These are phyloP conservation scores for Epistrophe grossulariae DNA, from an alignment of 2,888 invertebrate genomes.

Conservation along the genomic window DNA sequence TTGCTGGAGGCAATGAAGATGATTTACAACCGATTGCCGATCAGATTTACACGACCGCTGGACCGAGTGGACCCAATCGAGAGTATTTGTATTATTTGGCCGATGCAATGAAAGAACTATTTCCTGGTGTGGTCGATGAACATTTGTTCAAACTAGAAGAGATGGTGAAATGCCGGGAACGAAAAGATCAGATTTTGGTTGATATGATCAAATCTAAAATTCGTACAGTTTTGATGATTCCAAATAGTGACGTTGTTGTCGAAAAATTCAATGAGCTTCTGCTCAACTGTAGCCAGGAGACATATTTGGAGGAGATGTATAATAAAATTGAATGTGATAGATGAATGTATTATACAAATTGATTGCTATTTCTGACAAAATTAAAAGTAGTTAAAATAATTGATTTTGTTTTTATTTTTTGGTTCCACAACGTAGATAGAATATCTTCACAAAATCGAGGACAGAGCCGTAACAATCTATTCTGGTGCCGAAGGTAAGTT, in stretches of 20 bases:
- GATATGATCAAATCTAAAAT: slow-evolving; percentile 78
- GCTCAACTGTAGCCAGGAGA: not conserved
- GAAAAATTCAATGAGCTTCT: slow-evolving; percentile 35
- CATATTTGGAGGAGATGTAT: slow-evolving; percentile 23
- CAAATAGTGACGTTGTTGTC: slow-evolving; percentile 32
- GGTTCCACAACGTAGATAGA: too few relatives aligned
- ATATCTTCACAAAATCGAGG: too few relatives aligned
- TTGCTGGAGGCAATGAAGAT: slow-evolving; percentile 86
- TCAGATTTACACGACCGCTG: slow-evolving; percentile 89
- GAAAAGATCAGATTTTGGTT: slow-evolving; percentile 77
- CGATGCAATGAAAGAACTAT: slow-evolving; percentile 89
- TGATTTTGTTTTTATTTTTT: too few relatives aligned
- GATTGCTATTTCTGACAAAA: not conserved
- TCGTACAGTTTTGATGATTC: slow-evolving; percentile 27
- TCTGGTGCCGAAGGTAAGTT: too few relatives aligned
- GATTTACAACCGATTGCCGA: slow-evolving; percentile 90
- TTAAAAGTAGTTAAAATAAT: not conserved
- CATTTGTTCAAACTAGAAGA: slow-evolving; percentile 91
- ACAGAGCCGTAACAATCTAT: too few relatives aligned
- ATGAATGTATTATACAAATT: not conserved
- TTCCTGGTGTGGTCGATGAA: slow-evolving; percentile 89
- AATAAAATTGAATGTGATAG: not conserved
- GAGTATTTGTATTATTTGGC: slow-evolving; percentile 96
- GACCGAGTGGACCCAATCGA: slow-evolving; percentile 95
- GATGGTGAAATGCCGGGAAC: slow-evolving; percentile 83